Evolutionary conservation across 2,113 vertebrate genomes (phyloP).

Genomic region (Cnemophilus loriae): DNA sequence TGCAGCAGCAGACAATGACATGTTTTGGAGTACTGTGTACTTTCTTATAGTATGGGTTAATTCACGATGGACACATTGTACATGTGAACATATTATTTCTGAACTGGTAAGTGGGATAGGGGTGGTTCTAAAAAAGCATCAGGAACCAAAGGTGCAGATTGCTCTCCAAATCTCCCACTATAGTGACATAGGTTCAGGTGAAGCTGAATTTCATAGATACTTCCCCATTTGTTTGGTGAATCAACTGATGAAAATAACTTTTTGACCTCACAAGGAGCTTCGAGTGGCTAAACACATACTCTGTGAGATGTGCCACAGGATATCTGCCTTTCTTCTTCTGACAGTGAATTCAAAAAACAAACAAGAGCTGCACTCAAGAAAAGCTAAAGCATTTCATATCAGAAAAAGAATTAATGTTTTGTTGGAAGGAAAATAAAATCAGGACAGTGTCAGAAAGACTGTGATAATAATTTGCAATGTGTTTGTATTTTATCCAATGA

Average conservation of each 20-base stretch:
- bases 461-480: neutral
- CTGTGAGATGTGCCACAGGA: neutral
- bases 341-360: neutral
- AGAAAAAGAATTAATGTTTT: neutral
- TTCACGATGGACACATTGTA: neutral
- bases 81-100: neutral
- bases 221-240: neutral
- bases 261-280: neutral
- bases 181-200: neutral
- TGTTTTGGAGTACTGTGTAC: neutral
- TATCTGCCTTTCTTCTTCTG: neutral
- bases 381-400: neutral
- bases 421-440: neutral
- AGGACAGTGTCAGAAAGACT: neutral
- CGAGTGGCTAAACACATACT: neutral
- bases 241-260: neutral
- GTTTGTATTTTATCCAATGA: neutral
- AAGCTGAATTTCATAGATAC: neutral
- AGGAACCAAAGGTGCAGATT: neutral
- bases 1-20: neutral
- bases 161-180: neutral
- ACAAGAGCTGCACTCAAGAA: neutral
- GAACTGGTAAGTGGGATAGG: neutral
- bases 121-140: neutral
- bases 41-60: neutral